These are phyloP conservation scores for Paramisgurnus dabryanus DNA, from an alignment of 2,113 vertebrate species.

Conservation along the genomic window DNA sequence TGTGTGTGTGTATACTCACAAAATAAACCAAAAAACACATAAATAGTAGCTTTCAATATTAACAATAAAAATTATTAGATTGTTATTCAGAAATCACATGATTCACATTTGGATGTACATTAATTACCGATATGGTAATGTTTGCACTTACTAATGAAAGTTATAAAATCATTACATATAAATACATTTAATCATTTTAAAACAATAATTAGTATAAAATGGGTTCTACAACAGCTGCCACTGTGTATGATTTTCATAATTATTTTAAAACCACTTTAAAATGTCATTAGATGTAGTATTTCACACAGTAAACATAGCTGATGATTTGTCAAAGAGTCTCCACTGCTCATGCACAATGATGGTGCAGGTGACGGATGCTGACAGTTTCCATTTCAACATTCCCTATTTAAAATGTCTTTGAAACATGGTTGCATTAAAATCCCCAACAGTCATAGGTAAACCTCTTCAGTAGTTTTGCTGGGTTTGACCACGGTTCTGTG, in stretches of 20 bases:
- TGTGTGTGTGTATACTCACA: background rate
- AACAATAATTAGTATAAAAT: background rate
- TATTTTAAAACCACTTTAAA: background rate
- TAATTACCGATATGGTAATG: background rate
- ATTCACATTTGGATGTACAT: background rate
- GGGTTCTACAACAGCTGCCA: conserved; percentile 8
- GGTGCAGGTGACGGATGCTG: background rate
- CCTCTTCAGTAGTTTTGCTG: conserved; percentile 80
- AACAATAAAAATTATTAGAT: too few species aligned
- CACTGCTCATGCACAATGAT: background rate
- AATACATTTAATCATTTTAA: background rate
- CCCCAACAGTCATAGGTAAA: conserved; percentile 51
- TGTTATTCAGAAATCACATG: background rate
- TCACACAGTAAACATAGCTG: background rate
- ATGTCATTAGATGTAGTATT: background rate
- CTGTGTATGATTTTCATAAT: background rate
- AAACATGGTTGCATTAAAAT: background rate
- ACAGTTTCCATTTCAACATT: background rate
- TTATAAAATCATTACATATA: background rate
- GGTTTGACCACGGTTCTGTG: conserved; percentile 83
- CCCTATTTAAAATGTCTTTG: background rate
- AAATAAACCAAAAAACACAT: background rate
- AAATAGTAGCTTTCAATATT: background rate
- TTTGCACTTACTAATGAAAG: background rate
- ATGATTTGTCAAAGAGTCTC: background rate